Base-by-base conservation (phyloP, 2,113 vertebrate genomes). In the Notarius quadriscutis region DNA sequence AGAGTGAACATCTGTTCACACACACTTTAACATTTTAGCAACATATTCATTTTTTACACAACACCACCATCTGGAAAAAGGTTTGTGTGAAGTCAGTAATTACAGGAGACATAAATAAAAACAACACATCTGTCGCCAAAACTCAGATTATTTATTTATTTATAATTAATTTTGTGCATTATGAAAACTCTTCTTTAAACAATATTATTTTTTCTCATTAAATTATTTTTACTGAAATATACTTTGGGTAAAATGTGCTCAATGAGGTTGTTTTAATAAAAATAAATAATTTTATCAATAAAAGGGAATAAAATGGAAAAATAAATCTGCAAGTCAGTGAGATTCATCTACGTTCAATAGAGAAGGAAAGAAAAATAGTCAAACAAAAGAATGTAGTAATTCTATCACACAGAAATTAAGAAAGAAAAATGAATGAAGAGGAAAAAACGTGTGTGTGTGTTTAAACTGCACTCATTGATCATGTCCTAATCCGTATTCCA, bases 391-490 rank as follows among this genome's bases (percentile, higher is more conserved):
- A 18, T 12, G 18, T 0, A 62, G 60, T 20, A 62, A 22, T 25
- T 22, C 62, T n/a, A 63, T 25, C 62, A 67, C n/a, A 27, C 11
- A 69, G 12, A 30, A 30, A 30, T 7, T n/a, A 10, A 67, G 4
- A 30, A 69, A 30, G 30, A 69, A 15, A 1, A 69, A 69, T 30
- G n/a, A 30, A 41, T 17, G 9, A 48, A 18, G 20, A 18, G 34
- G 8, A 74, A 74, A 48, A 48, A 48, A 20, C 48, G 30, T 55
- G 69, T 77, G 75, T 84, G 89, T 50, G 63, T 53, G 74, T 34
- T 12, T 86, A 20, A 41, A 74, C 34, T 62, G 62, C 57, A 67
- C 34, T 81, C 84, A 90, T 88, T 88, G 89, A 88, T 88, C 89
- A 90, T 55, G 30, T 51, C 77, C 72, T 57, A 25, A 53, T 57